Evolutionary conservation across 1,140 invertebrate species (phyloP), one percentile per base, ranked within the genome.

Genomic region (Acromyrmex heyeri): DNA sequence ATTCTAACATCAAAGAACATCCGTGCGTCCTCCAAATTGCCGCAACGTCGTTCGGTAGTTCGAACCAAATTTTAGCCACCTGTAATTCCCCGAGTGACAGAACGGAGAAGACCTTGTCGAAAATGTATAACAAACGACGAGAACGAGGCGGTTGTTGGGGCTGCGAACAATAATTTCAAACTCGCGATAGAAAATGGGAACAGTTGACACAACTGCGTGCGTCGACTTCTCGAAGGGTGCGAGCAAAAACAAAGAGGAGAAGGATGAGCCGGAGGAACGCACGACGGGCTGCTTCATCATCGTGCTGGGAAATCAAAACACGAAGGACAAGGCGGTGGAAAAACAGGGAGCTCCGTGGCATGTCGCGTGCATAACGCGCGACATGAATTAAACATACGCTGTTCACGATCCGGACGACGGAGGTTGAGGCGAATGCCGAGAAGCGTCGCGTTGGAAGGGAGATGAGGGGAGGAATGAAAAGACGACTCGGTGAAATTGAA

Each of bases 301-400:
- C 78, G 34, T 24, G 67, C 67, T 53, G 67, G 55, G 44, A 75
- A 75, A 83, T 83, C 79, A 83, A 83, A 73, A 62, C 69, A 61
- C 67, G 67, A 61, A 50, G 69, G 69, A 62, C 55, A 83, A 62
- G 79, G 44, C 57, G 79, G 34, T 21, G 55, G 79, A 61, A 83
- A 83, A 73, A 61, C 55, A 30, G 53, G 79, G 67, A 73, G 69
- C 67, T 57, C 48, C 24, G 53, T n/a, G 34, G 50, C 78, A n/a
- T n/a, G n/a, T 83, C 79, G 69, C 55, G 69, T 83, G 69, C 67
- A 82, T 82, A 82, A 70, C 67, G 38, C 53, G 53, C 38, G 55
- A n/a, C 69, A 83, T 83, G 79, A 83, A 83, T 83, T 83, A 83
- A 83, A 73, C 79, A 83, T 83, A 83, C 67, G 67, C 55, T 61